A percentile compares a stretch with the other conserved stretches of the same genome.
Evolutionary conservation across 2,797 vertebrate species (phyloP).

Genomic region (Cheirogaleus major): DNA sequence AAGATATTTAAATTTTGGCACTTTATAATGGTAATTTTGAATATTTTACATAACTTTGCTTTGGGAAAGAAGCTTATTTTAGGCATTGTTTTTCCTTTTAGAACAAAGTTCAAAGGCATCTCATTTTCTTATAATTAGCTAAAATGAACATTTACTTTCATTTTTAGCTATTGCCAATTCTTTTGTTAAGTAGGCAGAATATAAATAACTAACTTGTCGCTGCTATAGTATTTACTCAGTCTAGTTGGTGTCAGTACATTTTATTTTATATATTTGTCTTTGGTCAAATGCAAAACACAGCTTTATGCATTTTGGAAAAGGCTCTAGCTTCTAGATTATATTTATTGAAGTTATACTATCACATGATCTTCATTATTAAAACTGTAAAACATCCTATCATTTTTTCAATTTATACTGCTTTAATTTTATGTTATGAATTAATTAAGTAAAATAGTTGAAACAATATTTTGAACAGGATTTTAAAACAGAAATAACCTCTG

Average conservation of each 20-base stretch:
- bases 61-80: background rate
- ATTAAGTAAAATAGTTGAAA: slow-evolving; percentile 12
- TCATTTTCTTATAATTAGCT: background rate
- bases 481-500: background rate
- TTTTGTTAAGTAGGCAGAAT: slow-evolving; percentile 22
- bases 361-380: slow-evolving; percentile 23
- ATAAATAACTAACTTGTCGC: slow-evolving; percentile 12
- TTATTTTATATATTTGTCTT: slow-evolving; percentile 25
- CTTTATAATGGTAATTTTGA: background rate
- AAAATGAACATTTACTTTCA: slow-evolving; percentile 34
- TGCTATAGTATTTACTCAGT: background rate
- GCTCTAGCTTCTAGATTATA: background rate
- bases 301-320: slow-evolving; percentile 24
- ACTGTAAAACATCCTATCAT: background rate
- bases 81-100: slow-evolving; percentile 36
- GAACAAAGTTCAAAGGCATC: background rate
- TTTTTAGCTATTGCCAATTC: slow-evolving; percentile 12
- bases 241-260: background rate
- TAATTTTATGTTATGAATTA: background rate
- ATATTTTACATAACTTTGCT: background rate
- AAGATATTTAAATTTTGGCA: background rate
- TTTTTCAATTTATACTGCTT: slow-evolving; percentile 11
- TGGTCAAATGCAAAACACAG: slow-evolving; percentile 15
- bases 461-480: slow-evolving; percentile 13
- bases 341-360: background rate